phyloP scores from a whole-genome alignment of 1,140 invertebrate species.

The Lamellibrachia luymesi region DNA sequence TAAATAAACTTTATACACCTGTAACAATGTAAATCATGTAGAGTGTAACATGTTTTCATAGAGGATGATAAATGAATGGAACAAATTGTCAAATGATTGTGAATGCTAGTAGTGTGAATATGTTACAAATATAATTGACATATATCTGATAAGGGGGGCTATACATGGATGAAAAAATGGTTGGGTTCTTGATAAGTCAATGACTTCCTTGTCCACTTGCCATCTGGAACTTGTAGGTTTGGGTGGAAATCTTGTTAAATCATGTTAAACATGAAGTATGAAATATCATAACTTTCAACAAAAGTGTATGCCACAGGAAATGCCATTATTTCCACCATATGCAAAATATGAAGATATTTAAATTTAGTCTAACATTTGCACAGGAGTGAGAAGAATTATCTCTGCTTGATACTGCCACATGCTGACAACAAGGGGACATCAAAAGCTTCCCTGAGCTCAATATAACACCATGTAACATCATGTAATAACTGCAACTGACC shows the following conservation, averaged over 20 bases:
- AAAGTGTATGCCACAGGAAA: neutral
- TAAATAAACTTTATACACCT: neutral
- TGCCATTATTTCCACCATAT: neutral
- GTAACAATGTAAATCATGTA: neutral
- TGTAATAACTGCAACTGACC: neutral
- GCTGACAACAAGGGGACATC: neutral
- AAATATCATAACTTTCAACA: neutral
- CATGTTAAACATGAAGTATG: neutral
- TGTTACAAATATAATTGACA: too few species aligned
- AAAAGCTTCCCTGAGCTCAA: neutral
- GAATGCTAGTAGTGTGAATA: too few species aligned
- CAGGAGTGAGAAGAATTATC: neutral
- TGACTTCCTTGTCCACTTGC: too few species aligned
- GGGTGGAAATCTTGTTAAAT: neutral
- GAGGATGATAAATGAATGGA: too few species aligned
- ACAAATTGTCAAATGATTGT: too few species aligned
- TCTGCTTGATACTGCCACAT: neutral
- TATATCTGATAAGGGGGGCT: too few species aligned
- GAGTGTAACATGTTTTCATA: too few species aligned
- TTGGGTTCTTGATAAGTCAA: too few species aligned
- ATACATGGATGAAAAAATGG: too few species aligned
- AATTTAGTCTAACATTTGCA: neutral
- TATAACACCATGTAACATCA: neutral
- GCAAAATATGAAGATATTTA: neutral
- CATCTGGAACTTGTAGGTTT: too few species aligned